Evolutionary conservation across 2,888 invertebrate genomes (phyloP), one percentile per base, ranked within the genome.

Genomic region (Cetonia aurata): DNA sequence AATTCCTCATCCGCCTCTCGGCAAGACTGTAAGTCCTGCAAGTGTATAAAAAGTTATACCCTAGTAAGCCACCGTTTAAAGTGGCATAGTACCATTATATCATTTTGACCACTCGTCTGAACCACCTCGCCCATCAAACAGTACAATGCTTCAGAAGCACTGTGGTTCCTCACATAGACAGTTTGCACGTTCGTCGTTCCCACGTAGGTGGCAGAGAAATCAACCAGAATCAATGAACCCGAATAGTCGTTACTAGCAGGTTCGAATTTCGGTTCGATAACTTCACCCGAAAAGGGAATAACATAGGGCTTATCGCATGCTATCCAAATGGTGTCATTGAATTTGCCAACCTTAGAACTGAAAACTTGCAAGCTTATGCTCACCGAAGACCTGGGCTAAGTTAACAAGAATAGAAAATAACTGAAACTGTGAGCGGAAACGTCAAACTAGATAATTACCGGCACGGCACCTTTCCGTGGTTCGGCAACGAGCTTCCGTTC

Each of bases 181-280:
- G 33, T 67, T 19, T 52, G 46, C 8, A 53, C 33, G 1, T 41
- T 42, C 37, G 25, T 48, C n/a, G 25, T 12, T 41, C 56, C 59
- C 0, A 57, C 9, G 41, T 71, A 71, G 2, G 71, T 71, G n/a
- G 53, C 37, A 31, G 71, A 67, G 50, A 71, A 71, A 50, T 71
- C 71, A 12, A 71, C 19, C 15, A 71, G 17, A 1, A 59, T 71
- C 25, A 67, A 71, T 6, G 17, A 41, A 6, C 33, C 31, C 6
- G 67, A 57, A 13, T 52, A 57, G 6, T 50, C 59, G 52, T 4
- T 25, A 4, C 52, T 52, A 25, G 67, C 15, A 4, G 60, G 57
- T 44, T 71, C 71, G 33, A 71, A 67, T 59, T 13, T 57, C 4
- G 71, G 53, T 9, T 41, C 19, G 25, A 71, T 71, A 41, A 67